Evolutionary conservation across 2,113 vertebrate genomes (phyloP).

Genomic region (Aegotheles bennettii): DNA sequence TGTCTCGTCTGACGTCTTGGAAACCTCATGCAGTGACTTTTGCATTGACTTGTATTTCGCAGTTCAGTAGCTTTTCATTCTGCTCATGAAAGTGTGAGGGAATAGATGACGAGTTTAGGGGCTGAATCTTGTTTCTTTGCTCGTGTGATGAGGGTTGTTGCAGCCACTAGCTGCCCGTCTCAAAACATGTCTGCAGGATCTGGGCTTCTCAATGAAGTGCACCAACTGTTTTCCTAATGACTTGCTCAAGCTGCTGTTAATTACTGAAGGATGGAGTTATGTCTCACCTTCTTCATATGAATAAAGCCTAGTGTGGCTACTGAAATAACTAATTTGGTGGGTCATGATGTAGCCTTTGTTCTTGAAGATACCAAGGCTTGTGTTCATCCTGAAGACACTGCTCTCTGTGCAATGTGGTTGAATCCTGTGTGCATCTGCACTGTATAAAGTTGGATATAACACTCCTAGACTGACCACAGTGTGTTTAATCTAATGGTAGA

Average conservation of each 20-base stretch:
- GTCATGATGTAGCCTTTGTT: neutral
- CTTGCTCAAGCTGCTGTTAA: neutral
- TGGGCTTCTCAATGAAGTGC: neutral
- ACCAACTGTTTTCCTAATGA: neutral
- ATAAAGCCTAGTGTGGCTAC: neutral
- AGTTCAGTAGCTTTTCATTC: neutral
- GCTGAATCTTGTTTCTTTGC: neutral
- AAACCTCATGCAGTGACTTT: neutral
- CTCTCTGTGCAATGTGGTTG: neutral
- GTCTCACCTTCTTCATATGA: neutral
- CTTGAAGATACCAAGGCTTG: neutral
- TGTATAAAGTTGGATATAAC: neutral
- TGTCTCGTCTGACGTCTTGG: neutral
- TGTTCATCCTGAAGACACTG: neutral
- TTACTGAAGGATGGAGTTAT: neutral
- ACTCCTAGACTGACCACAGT: neutral
- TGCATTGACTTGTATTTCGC: neutral
- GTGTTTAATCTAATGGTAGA: neutral
- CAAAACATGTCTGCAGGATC: neutral
- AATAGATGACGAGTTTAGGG: neutral
- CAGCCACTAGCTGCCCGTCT: neutral
- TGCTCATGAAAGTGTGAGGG: neutral
- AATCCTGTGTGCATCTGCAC: neutral
- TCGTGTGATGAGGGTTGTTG: neutral
- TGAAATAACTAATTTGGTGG: neutral